A percentile compares a stretch with the other conserved stretches of the same genome.
Conservation (phyloP, 2,888 invertebrate genomes). For the Arrhopalites spinosus region DNA sequence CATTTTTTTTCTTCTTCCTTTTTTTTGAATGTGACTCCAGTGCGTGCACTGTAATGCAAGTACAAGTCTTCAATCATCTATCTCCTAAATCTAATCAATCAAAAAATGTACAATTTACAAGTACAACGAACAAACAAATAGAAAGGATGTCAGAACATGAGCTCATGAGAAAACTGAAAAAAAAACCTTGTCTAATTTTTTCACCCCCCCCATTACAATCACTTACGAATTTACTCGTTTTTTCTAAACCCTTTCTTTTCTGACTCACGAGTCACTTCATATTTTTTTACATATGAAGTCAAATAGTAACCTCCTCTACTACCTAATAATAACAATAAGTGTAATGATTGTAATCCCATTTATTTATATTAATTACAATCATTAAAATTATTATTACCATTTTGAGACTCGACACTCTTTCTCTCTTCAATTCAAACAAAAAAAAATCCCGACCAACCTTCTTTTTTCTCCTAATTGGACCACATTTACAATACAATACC, state of each 20-base stretch:
- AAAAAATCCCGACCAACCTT: too few relatives aligned
- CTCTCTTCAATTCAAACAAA: too few relatives aligned
- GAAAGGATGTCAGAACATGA: conserved; percentile 10
- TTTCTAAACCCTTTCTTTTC: neutral
- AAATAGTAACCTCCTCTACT: neutral
- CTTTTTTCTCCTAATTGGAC: neutral
- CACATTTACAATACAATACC: neutral
- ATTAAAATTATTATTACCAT: too few relatives aligned
- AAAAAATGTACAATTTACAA: neutral
- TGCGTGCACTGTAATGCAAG: conserved; percentile 13
- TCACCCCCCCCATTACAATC: neutral
- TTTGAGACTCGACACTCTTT: too few relatives aligned
- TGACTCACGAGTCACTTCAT: neutral
- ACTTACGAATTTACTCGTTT: neutral
- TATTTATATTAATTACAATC: too few relatives aligned
- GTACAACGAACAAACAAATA: conserved; percentile 16
- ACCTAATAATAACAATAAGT: too few relatives aligned
- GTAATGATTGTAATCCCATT: too few relatives aligned
- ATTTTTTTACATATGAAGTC: neutral
- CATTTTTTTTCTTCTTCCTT: too few relatives aligned
- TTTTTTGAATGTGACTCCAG: conserved; percentile 14
- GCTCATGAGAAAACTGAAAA: conserved; percentile 25
- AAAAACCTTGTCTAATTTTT: conserved; percentile 7
- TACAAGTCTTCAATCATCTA: conserved; percentile 13
- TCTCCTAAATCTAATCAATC: neutral